Conservation (phyloP, 2,797 vertebrate species). For the Anisognathus igniventris region DNA sequence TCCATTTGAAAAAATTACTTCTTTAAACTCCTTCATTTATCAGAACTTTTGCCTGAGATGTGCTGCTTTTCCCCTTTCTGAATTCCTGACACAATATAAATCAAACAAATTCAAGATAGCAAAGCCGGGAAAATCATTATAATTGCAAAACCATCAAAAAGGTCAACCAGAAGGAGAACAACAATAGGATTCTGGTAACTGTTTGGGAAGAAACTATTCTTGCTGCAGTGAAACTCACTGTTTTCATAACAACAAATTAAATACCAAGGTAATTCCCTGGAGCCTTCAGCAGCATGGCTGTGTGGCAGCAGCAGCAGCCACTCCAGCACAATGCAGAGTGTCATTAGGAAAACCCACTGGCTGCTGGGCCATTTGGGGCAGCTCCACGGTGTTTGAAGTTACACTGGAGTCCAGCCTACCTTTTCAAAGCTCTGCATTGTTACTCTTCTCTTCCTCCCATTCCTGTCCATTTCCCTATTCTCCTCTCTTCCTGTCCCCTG, state of each 20-base stretch:
- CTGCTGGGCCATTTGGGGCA: background rate
- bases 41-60: background rate
- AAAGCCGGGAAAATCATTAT: conserved; percentile 56
- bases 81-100: conserved; percentile 49
- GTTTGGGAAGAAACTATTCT: conserved; percentile 56
- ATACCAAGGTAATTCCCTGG: conserved; percentile 42
- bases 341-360: background rate
- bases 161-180: conserved; percentile 58
- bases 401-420: background rate
- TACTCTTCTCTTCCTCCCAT: background rate
- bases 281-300: background rate
- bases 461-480: background rate
- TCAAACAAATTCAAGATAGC: conserved; percentile 51
- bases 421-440: background rate
- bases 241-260: conserved; percentile 56
- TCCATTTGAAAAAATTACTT: background rate
- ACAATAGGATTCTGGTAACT: conserved; percentile 51
- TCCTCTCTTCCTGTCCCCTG: background rate
- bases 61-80: background rate
- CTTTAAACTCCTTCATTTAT: background rate
- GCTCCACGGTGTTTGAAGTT: background rate
- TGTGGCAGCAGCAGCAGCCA: background rate
- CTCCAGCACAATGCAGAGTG: background rate
- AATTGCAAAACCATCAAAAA: conserved; percentile 53
- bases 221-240: conserved; percentile 35